Evolutionary conservation across 2,888 invertebrate genomes (phyloP), one percentile per base, ranked within the genome.

Genomic region (Stenotaenia linearis): DNA sequence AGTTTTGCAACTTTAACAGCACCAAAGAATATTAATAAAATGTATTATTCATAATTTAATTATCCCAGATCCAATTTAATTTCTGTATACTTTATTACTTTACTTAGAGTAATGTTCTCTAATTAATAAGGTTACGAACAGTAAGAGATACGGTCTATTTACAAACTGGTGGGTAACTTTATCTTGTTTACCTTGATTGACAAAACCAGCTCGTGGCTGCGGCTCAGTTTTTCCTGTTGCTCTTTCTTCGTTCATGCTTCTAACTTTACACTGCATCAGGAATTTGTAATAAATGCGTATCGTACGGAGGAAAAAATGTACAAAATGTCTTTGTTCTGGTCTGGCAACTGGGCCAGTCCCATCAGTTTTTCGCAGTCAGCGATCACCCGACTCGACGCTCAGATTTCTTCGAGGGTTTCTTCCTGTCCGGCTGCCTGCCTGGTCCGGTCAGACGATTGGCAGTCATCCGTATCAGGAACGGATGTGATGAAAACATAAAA

Each of bases 241-340:
- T 35, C 37, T 76, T 37, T 76, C 76, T 35, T 76, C 76, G 23
- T 15, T 35, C 76, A 76, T 76, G 37, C 76, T 76, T 76, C 76
- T 2, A 76, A 76, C 21, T 18, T 76, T 23, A 76, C 76, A 76
- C 76, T 76, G 76, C 76, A 76, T 76, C 12, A 35, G 50, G 18
- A 50, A 50, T 18, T 50, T 50, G 4, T n/a, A 1, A 50, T 18
- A 18, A 18, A 50, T n/a, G 18, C 5, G 50, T 3, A 18, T n/a
- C 3, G n/a, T 7, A 18, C 18, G 21, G 18, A 18, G 6, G 18
- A 18, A n/a, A 50, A 18, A 50, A 50, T 18, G 7, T 18, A 50
- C 7, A 50, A 50, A 50, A 50, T 18, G 50, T 50, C 18, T 50
- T 50, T 50, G 50, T 3, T 6, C 5, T 50, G 50, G 7, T 50